phyloP scores from a whole-genome alignment of 2,888 invertebrate species.

The Gerris lacustris region DNA sequence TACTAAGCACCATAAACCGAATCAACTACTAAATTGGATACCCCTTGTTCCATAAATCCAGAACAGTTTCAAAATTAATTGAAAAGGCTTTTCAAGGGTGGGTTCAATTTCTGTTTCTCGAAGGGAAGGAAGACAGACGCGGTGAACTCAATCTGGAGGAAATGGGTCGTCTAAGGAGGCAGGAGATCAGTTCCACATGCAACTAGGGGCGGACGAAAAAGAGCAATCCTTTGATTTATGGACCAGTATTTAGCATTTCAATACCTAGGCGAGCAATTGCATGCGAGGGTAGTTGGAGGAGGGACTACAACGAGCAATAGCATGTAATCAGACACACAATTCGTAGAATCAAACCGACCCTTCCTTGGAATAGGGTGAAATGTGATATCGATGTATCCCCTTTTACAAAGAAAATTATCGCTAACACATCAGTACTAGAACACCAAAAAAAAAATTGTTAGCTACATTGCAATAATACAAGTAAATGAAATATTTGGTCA shows the following conservation, averaged over 20 bases:
- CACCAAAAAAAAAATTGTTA: too few species aligned
- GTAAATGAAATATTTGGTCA: too few species aligned
- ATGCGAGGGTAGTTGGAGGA: background rate
- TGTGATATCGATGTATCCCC: background rate
- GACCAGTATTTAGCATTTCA: slow-evolving; percentile 4
- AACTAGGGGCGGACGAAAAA: background rate
- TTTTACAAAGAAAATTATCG: background rate
- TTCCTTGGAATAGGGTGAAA: background rate
- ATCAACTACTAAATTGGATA: background rate
- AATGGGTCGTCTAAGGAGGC: background rate
- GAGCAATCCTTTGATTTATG: slow-evolving; percentile 10
- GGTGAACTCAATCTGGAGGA: background rate
- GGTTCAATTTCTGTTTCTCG: background rate
- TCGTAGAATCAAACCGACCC: background rate
- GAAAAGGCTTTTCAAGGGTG: background rate
- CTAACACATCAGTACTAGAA: too few species aligned
- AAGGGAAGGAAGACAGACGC: background rate
- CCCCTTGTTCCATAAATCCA: background rate
- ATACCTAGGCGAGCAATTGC: background rate
- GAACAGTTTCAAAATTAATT: background rate
- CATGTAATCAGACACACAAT: background rate
- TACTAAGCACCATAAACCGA: background rate
- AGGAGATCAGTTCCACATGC: background rate
- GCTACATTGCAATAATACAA: too few species aligned
- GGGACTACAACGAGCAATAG: background rate